These are phyloP conservation scores for Tetramorium alpestre DNA, from an alignment of 1,140 invertebrate genomes.

Conservation along the genomic window DNA sequence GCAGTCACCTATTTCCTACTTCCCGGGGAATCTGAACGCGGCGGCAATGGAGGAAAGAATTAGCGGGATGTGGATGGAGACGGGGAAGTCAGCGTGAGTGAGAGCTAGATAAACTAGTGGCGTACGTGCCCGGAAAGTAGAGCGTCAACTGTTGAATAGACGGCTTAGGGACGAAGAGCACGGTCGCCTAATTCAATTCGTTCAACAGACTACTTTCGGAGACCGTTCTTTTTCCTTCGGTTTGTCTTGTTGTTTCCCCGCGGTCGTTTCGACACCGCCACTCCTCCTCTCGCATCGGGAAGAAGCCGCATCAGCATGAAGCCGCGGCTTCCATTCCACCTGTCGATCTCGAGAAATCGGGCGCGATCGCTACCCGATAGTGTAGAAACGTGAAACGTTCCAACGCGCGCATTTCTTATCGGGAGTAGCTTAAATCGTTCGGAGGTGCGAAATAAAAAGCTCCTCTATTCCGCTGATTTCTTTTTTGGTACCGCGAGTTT, in stretches of 20 bases:
- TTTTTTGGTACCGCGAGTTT: not conserved
- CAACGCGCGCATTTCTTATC: slow-evolving; percentile 26
- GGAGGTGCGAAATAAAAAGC: slow-evolving; percentile 17
- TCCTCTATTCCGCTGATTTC: not conserved
- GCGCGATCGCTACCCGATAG: slow-evolving; percentile 9
- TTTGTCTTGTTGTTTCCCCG: slow-evolving; percentile 29
- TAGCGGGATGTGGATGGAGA: slow-evolving; percentile 12
- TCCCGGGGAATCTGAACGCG: not conserved
- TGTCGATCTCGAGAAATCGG: not conserved
- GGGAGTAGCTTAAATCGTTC: not conserved
- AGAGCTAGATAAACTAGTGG: slow-evolving; percentile 68
- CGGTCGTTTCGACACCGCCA: slow-evolving; percentile 16
- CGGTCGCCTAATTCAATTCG: slow-evolving; percentile 79
- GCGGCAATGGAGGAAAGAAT: slow-evolving; percentile 14
- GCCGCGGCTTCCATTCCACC: not conserved
- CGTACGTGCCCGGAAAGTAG: slow-evolving; percentile 74
- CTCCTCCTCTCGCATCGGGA: not conserved
- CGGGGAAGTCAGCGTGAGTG: not conserved
- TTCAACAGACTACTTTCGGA: slow-evolving; percentile 72
- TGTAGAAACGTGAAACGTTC: not conserved
- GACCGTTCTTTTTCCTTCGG: slow-evolving; percentile 37
- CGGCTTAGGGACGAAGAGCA: slow-evolving; percentile 76
- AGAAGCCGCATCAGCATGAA: not conserved
- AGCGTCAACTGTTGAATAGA: slow-evolving; percentile 81
- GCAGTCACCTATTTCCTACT: slow-evolving; percentile 7